Percentiles rank a stretch among this genome's conserved stretches.
Evolutionary conservation across 2,797 vertebrate species (phyloP).

Genomic region (Salarias fasciatus): DNA sequence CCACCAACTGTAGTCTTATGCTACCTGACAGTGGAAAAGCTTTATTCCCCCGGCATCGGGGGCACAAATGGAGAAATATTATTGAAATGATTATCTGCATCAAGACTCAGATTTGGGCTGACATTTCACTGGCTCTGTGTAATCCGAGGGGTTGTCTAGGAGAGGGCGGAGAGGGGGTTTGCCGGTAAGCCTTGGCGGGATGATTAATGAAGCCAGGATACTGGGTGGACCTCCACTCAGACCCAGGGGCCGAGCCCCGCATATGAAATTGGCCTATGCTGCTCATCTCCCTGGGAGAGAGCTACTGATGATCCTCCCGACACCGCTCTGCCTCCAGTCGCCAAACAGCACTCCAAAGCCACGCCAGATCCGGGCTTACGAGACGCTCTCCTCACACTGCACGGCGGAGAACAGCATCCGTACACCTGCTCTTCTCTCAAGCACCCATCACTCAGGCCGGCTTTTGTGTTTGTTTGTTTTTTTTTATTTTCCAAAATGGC

Average conservation of each 20-base stretch:
- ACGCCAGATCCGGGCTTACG: slow-evolving; percentile 73
- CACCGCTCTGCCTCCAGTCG: slow-evolving; percentile 62
- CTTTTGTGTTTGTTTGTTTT: slow-evolving; percentile 1
- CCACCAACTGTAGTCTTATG: slow-evolving; percentile 98
- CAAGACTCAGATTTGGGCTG: slow-evolving; percentile 99
- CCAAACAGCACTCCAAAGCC: slow-evolving; percentile 74
- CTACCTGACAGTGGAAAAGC: slow-evolving; percentile 99
- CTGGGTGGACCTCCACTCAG: slow-evolving; percentile 97
- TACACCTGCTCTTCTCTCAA: slow-evolving; percentile 53
- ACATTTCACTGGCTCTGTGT: slow-evolving; percentile 99
- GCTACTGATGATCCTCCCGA: slow-evolving; percentile 70
- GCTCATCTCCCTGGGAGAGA: slow-evolving; percentile 85
- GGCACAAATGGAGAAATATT: slow-evolving; percentile 99
- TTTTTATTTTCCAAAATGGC: neutral
- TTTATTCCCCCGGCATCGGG: slow-evolving; percentile 98
- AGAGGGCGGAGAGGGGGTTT: slow-evolving; percentile 92
- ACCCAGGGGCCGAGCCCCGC: slow-evolving; percentile 92
- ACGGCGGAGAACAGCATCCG: slow-evolving; percentile 50
- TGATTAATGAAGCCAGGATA: slow-evolving; percentile 99
- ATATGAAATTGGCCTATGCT: slow-evolving; percentile 89
- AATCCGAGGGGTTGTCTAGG: slow-evolving; percentile 99
- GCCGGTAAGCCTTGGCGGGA: slow-evolving; percentile 94
- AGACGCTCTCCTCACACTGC: slow-evolving; percentile 47
- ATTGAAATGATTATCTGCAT: slow-evolving; percentile 99
- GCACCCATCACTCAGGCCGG: slow-evolving; percentile 33